A percentile compares a stretch with the other conserved stretches of the same genome.
Conservation (phyloP, 1,140 invertebrate species). For the Bombus huntii region DNA sequence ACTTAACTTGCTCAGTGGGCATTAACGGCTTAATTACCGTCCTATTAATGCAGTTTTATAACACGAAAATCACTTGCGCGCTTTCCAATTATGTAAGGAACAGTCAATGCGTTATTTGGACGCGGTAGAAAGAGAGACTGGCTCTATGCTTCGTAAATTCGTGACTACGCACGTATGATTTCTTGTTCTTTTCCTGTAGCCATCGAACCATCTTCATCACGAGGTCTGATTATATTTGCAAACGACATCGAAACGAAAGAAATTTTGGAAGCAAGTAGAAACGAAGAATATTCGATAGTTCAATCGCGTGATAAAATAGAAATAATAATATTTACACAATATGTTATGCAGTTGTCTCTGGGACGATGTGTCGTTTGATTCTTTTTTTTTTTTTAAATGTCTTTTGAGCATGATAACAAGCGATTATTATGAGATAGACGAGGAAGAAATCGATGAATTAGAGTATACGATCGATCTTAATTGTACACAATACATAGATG, state of each 20-base stretch:
- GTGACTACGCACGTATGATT: constrained; percentile 17
- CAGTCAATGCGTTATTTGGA: constrained; percentile 70
- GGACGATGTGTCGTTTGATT: too few relatives aligned
- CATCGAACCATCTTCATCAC: background rate
- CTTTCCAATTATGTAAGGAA: constrained; percentile 76
- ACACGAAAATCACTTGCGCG: constrained; percentile 64
- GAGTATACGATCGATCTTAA: background rate
- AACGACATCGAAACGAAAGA: background rate
- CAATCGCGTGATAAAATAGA: background rate
- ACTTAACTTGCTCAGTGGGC: constrained; percentile 67
- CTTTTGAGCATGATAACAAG: too few relatives aligned
- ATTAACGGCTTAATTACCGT: constrained; percentile 70
- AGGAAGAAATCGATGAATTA: background rate
- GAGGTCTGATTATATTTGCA: background rate
- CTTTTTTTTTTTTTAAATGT: too few relatives aligned
- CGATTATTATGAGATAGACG: background rate
- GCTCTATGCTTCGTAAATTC: constrained; percentile 71
- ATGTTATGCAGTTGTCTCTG: background rate
- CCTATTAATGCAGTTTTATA: constrained; percentile 68
- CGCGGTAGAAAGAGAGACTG: constrained; percentile 55
- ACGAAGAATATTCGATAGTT: background rate
- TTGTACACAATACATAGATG: background rate
- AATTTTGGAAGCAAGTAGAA: too few relatives aligned
- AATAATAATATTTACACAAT: constrained; percentile 28
- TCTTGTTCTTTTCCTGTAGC: too few relatives aligned